Evolutionary conservation across 2,797 vertebrate species (phyloP), one percentile per base, ranked within the genome.

Genomic region (Microchirus variegatus): DNA sequence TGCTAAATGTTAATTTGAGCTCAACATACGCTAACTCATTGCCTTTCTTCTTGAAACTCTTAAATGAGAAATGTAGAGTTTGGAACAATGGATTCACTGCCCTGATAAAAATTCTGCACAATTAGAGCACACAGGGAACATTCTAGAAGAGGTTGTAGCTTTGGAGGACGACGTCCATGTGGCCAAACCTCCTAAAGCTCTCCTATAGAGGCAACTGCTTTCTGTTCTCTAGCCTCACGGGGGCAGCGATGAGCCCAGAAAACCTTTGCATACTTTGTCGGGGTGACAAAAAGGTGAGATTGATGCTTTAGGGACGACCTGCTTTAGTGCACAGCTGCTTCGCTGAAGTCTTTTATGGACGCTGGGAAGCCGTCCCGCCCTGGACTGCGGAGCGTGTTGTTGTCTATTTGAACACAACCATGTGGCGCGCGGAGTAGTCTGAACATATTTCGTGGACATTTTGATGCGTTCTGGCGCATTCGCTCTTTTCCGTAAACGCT

Each of bases 391-490:
- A 42, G 13, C 38, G 17, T 11, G 36, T 35, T n/a, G 35, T 10
- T 40, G 45, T 59, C 45, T 18, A 31, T 43, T n/a, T 59, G 15
- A 40, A 53, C 49, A 35, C 4, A 13, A 19, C 22, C 37, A 46
- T 9, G 18, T 38, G 16, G 17, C 40, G 38, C n/a, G 43, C 49
- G 49, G 49, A 17, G 38, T 41, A 15, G 22, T 57, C 59, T 42
- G n/a, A 17, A 46, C 35, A 6, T 41, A 58, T 64, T 44, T n/a
- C 35, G 9, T 41, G 31, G 50, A 48, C 22, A 10, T 53, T 60
- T 67, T 63, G 17, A 46, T 57, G 50, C 13, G 41, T 54, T 67
- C 54, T 57, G 58, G 18, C n/a, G 49, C 50, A 1, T 46, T 50
- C 50, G 15, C 3, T 19, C 45, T 46, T 57, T 63, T 48, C 49